Evolutionary conservation across 2,797 vertebrate species (phyloP).

Genomic region (Peromyscus nudipes): DNA sequence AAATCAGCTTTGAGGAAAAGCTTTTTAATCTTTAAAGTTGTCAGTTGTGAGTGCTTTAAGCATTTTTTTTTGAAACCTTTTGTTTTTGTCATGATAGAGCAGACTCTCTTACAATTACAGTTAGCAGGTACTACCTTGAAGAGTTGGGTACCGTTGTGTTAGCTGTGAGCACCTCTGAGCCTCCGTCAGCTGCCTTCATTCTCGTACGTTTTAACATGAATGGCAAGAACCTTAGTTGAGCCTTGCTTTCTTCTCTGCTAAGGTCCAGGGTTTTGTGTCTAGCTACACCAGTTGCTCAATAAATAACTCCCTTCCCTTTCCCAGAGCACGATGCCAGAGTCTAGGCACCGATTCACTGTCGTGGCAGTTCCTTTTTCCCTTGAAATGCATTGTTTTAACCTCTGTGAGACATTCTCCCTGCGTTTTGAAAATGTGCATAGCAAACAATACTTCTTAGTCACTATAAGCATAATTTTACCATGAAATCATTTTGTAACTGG

Average conservation of each 20-base stretch:
- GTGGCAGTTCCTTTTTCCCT: not conserved
- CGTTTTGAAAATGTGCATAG: slow-evolving; percentile 37
- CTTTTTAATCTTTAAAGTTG: slow-evolving; percentile 62
- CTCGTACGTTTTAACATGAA: not conserved
- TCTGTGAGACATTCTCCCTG: not conserved
- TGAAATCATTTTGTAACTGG: slow-evolving; percentile 53
- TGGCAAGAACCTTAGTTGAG: not conserved
- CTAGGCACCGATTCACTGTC: not conserved
- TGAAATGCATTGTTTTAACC: slow-evolving; percentile 48
- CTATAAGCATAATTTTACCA: slow-evolving; percentile 61
- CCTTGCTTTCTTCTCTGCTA: not conserved
- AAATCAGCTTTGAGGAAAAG: slow-evolving; percentile 64
- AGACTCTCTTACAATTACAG: not conserved
- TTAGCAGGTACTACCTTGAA: not conserved
- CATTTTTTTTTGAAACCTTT: not conserved
- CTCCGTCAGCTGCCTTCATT: not conserved
- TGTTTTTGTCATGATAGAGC: not conserved
- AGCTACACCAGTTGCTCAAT: slow-evolving; percentile 6
- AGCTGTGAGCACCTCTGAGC: not conserved
- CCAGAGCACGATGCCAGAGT: not conserved
- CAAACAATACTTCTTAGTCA: slow-evolving; percentile 35
- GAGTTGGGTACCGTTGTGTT: not conserved
- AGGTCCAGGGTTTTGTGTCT: slow-evolving; percentile 37
- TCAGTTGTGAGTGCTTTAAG: slow-evolving; percentile 49
- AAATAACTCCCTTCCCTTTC: not conserved